Evolutionary conservation across 1,140 invertebrate species (phyloP).

Genomic region (Caenorhabditis remanei): DNA sequence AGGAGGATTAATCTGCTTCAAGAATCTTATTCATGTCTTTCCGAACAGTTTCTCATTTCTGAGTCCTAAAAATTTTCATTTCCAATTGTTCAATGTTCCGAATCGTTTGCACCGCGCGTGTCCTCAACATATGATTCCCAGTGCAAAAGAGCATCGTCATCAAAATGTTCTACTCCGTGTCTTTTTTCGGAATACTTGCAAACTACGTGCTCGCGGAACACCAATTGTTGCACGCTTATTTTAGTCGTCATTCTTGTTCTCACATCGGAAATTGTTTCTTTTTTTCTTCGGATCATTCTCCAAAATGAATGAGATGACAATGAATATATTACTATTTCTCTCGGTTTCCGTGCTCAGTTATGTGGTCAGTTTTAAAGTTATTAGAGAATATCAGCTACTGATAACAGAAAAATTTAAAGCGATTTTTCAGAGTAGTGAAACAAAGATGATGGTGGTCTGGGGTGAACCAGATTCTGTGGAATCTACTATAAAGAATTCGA

Average conservation of each 20-base stretch:
- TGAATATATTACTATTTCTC: not conserved
- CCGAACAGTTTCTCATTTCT: too few relatives aligned
- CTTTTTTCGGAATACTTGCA: not conserved
- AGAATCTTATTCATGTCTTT: too few relatives aligned
- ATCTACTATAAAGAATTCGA: not conserved
- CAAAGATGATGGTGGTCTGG: slow-evolving; percentile 13
- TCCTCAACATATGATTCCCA: not conserved
- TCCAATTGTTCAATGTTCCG: too few relatives aligned
- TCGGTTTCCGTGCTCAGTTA: not conserved
- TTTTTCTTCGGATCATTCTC: too few relatives aligned
- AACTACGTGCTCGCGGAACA: not conserved
- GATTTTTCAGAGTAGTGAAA: not conserved
- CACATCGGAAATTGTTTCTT: too few relatives aligned
- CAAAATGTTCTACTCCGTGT: not conserved
- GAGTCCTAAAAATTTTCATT: too few relatives aligned
- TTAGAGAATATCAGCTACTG: not conserved
- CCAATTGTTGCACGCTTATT: not conserved
- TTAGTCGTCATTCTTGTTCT: not conserved
- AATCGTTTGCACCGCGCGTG: too few relatives aligned
- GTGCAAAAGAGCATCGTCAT: not conserved
- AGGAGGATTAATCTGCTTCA: too few relatives aligned
- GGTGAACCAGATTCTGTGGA: not conserved
- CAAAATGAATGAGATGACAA: not conserved
- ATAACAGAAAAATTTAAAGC: too few relatives aligned
- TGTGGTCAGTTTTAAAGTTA: not conserved